Evolutionary conservation across 2,113 vertebrate genomes (phyloP), one percentile per base, ranked within the genome.

Genomic region (Anoura caudifer): DNA sequence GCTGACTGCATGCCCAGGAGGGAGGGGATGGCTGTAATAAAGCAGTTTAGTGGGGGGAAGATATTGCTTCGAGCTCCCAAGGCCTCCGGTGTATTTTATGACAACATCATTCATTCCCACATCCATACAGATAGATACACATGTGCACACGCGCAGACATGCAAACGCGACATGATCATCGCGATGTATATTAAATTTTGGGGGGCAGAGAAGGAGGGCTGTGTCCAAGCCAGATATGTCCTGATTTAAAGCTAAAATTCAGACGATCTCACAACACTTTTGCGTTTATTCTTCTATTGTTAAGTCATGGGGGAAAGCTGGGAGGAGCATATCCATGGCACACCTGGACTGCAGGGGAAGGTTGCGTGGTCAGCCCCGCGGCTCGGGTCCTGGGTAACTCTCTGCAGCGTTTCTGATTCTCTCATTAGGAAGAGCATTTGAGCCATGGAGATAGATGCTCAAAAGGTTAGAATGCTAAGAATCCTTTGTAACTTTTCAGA

Each of bases 1-100:
- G 98, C 98, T 99, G 99, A 99, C 99, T 98, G 92, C 98, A 77
- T 97, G 98, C 99, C 98, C 98, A 98, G 98, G 99, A 99, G 99
- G 99, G 98, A 99, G 98, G 97, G 98, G 98, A 98, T 98, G 98
- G 98, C 98, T 98, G 98, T 98, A 99, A 99, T 99, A 98, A 99
- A 99, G 99, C 99, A 98, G 99, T 99, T 99, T 99, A 99, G 98
- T 98, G 98, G 98, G 98, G 98, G 26, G 99, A 99, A 98, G 98
- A 99, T 98, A 99, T 98, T 98, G 98, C 99, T 99, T 99, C 90
- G 98, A 98, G 98, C 94, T 98, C 97, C 97, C 90, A 88, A 96
- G 96, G 90, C 94, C 97, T 96, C 94, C 85, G 91, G 96, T 63
- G 92, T 97, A 91, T 97, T 97, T 96, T 87, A 97, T 79, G 95